These are phyloP conservation scores for Penaeus indicus DNA, from an alignment of 1,140 invertebrate species.

Conservation along the genomic window DNA sequence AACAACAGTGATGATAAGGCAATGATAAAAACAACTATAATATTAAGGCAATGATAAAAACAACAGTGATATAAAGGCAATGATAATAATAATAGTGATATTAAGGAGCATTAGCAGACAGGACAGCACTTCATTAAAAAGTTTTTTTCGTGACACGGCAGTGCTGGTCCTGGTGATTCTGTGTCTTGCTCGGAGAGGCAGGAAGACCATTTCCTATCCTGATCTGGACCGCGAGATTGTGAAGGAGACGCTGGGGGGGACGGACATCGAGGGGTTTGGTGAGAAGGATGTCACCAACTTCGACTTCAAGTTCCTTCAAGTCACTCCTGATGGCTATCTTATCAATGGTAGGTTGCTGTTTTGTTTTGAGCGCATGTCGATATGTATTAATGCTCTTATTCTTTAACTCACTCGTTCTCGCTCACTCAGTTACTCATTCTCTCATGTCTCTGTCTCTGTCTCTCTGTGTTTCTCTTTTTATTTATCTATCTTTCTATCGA, in stretches of 20 bases:
- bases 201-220: constrained; percentile 55
- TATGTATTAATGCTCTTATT: no score
- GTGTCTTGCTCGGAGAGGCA: constrained; percentile 46
- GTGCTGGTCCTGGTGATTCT: constrained; percentile 60
- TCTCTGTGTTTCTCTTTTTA: no score
- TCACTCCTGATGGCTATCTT: constrained; percentile 59
- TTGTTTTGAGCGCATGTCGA: not conserved
- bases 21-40: no score
- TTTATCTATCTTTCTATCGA: fast-evolving
- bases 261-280: constrained; percentile 62
- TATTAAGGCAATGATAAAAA: not conserved
- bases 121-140: not conserved
- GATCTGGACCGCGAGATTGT: constrained; percentile 60
- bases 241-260: constrained; percentile 62
- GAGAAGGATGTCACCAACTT: constrained; percentile 65
- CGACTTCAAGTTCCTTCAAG: constrained; percentile 64
- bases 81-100: not conserved
- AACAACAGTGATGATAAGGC: no score
- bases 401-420: no score
- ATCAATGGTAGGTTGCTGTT: constrained; percentile 40
- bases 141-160: not conserved
- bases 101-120: not conserved
- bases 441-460: no score
- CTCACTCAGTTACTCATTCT: no score
- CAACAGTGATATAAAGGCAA: not conserved